Conservation (phyloP, 92 coral and sea anemone genomes). For the Umimayanthus kanabou region DNA sequence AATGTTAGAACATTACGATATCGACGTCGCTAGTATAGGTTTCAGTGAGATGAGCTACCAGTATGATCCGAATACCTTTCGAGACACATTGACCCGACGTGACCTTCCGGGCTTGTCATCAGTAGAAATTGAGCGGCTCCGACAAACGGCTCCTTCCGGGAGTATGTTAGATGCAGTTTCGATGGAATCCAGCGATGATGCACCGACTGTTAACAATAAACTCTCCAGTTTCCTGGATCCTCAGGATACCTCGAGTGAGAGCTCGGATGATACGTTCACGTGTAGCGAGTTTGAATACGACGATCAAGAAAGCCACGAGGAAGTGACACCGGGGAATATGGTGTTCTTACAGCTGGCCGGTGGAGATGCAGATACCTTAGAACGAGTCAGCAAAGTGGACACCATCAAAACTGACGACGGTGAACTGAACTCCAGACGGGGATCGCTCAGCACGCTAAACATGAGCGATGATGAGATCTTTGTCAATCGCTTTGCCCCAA, state of each 20-base stretch:
- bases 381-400: conserved; percentile 33
- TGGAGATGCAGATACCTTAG: conserved; percentile 39
- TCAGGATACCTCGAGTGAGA: conserved; percentile 89
- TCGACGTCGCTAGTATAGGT: conserved; percentile 94
- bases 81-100: conserved; percentile 70
- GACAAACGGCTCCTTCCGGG: conserved; percentile 89
- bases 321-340: conserved; percentile 68
- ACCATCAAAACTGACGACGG: conserved; percentile 8
- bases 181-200: conserved; percentile 75
- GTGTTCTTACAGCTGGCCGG: conserved; percentile 69
- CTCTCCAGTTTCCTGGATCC: conserved; percentile 82
- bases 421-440: conserved; percentile 54
- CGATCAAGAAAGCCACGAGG: conserved; percentile 77
- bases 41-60: conserved; percentile 92
- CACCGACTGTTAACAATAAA: conserved; percentile 72
- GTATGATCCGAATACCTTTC: conserved; percentile 81
- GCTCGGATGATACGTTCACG: conserved; percentile 96
- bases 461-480: conserved; percentile 67
- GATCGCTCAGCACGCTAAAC: conserved; percentile 68
- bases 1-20: conserved; percentile 88
- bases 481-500: conserved; percentile 62
- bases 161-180: conserved; percentile 95
- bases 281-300: conserved; percentile 96
- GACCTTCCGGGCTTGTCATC: conserved; percentile 80
- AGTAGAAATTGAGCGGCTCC: conserved; percentile 87